Percentiles rank a stretch among this genome's conserved stretches.
phyloP scores from a whole-genome alignment of 2,888 invertebrate genomes.

The Hirudinaria manillensis region DNA sequence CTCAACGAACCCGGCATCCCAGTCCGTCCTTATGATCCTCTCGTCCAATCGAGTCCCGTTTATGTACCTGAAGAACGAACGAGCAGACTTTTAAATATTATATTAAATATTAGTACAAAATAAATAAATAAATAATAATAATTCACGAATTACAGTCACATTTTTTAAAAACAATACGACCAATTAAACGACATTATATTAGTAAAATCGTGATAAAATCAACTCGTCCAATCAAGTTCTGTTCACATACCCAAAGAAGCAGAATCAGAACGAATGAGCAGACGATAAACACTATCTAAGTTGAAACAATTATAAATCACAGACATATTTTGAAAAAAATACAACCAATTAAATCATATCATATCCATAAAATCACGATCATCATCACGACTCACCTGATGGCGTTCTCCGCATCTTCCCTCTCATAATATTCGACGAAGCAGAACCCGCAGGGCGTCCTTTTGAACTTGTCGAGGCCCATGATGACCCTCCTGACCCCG shows the following conservation, averaged over 20 bases:
- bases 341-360: neutral
- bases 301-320: no score
- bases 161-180: no score
- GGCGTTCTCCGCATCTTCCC: constrained; percentile 28
- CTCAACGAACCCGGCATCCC: constrained; percentile 96
- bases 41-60: constrained; percentile 95
- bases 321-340: no score
- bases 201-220: no score
- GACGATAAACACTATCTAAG: no score
- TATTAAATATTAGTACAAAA: no score
- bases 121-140: neutral
- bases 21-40: constrained; percentile 90
- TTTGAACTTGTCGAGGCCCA: constrained; percentile 94
- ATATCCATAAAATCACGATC: neutral
- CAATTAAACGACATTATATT: no score
- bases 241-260: no score
- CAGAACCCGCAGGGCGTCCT: constrained; percentile 99
- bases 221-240: no score
- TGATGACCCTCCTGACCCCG: constrained; percentile 82
- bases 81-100: neutral
- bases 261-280: no score
- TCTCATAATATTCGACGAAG: constrained; percentile 77
- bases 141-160: neutral
- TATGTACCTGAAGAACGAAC: constrained; percentile 63
- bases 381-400: constrained; percentile 7